phyloP scores from a whole-genome alignment of 2,113 vertebrate genomes.

The Pterocles burchelli region DNA sequence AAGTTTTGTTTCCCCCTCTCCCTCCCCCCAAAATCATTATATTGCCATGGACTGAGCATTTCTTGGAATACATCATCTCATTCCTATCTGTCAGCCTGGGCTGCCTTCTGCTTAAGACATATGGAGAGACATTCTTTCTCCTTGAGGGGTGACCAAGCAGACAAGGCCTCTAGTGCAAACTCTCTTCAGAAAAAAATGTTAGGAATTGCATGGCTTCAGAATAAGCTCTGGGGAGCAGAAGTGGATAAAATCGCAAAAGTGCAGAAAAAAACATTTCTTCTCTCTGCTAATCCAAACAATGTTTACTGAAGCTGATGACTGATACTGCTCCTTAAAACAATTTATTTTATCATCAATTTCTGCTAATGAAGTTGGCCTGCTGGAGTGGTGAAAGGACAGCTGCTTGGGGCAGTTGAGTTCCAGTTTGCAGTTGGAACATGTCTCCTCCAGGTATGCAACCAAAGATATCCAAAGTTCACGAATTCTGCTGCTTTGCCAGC shows the following conservation, averaged over 20 bases:
- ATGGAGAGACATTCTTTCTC: constrained; percentile 37
- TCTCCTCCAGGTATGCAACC: not conserved
- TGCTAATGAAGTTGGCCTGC: not conserved
- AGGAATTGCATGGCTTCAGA: not conserved
- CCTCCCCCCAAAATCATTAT: not conserved
- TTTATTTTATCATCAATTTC: not conserved
- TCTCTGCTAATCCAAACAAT: not conserved
- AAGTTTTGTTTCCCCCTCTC: not conserved
- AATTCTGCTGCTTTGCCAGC: constrained; percentile 36
- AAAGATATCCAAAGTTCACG: constrained; percentile 7
- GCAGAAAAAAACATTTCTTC: not conserved
- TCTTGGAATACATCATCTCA: constrained; percentile 23
- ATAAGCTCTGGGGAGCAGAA: not conserved
- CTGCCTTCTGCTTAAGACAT: constrained; percentile 57
- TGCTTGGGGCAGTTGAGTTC: not conserved
- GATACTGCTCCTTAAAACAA: not conserved
- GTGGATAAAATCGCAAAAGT: not conserved
- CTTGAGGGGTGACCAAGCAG: constrained; percentile 50
- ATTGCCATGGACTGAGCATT: constrained; percentile 8
- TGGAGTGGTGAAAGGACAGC: not conserved
- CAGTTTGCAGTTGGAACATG: not conserved
- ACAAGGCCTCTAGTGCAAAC: not conserved
- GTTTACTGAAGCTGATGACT: not conserved
- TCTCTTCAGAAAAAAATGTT: not conserved
- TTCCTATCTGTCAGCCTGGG: constrained; percentile 20